phyloP scores from a whole-genome alignment of 2,888 invertebrate genomes.

The Drosophila meridiana region DNA sequence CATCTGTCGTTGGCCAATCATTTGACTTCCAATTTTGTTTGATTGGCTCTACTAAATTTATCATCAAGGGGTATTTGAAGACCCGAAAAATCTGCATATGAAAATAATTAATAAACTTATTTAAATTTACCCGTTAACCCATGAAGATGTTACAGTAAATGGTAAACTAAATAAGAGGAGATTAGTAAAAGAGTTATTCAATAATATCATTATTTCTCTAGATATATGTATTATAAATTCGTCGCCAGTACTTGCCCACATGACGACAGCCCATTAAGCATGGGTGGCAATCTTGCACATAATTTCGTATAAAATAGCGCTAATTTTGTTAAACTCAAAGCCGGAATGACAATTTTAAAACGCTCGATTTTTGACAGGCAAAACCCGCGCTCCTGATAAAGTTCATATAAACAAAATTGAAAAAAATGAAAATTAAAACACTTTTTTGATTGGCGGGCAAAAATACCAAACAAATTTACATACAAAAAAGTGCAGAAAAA shows the following conservation, averaged over 20 bases:
- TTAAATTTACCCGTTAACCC: too few species aligned
- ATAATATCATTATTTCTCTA: slow-evolving; percentile 3
- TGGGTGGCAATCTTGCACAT: slow-evolving; percentile 2
- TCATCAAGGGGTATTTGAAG: slow-evolving; percentile 12
- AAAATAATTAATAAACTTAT: not conserved
- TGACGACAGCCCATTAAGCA: slow-evolving; percentile 11
- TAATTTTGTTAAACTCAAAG: not conserved
- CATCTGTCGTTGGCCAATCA: slow-evolving; percentile 1
- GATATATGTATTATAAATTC: not conserved
- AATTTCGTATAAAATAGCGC: not conserved
- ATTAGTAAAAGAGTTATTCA: not conserved
- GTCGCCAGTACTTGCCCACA: slow-evolving; percentile 16
- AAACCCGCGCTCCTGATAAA: not conserved
- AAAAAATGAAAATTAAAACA: too few species aligned
- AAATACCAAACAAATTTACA: not conserved
- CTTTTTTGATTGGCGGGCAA: too few species aligned
- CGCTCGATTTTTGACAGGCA: slow-evolving; percentile 19
- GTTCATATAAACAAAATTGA: not conserved
- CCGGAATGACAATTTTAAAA: slow-evolving; percentile 1
- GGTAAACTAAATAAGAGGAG: not conserved
- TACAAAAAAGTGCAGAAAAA: not conserved
- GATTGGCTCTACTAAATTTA: slow-evolving; percentile 2
- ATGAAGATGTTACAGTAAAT: not conserved
- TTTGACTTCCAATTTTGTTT: slow-evolving; percentile 6
- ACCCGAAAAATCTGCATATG: slow-evolving; percentile 10